A percentile compares a stretch with the other conserved stretches of the same genome.
These are phyloP conservation scores for Steinernema khuongi DNA, from an alignment of 1,140 invertebrate genomes.

Conservation along the genomic window DNA sequence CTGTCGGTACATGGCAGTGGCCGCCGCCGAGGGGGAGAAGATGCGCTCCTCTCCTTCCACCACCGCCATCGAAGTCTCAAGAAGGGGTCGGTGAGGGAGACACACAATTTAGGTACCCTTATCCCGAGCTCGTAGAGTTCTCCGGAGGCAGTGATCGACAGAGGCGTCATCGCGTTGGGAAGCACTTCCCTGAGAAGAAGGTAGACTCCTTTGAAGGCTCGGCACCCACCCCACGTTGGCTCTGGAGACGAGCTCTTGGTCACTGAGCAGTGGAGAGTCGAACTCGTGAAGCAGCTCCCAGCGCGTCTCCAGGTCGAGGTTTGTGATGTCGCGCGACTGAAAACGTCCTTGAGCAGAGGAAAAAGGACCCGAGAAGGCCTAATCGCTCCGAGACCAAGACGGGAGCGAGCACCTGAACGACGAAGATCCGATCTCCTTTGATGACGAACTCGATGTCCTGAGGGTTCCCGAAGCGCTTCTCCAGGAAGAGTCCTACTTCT, in stretches of 20 bases:
- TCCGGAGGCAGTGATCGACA: not conserved
- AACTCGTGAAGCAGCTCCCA: constrained; percentile 6
- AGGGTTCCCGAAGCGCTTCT: constrained; percentile 66
- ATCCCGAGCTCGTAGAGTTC: not conserved
- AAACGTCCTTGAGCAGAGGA: not conserved
- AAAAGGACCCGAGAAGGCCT: not conserved
- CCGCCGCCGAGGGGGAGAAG: not conserved
- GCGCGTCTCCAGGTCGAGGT: not conserved
- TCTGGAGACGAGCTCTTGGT: not conserved
- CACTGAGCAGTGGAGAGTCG: not conserved
- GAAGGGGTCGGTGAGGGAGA: not conserved
- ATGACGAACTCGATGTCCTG: constrained; percentile 71
- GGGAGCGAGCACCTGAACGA: constrained; percentile 11
- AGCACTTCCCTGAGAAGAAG: not conserved
- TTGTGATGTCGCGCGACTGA: not conserved
- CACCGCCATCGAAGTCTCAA: not conserved
- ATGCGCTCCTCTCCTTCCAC: not conserved
- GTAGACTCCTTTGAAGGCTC: not conserved
- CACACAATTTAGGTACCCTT: not conserved
- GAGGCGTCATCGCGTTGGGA: not conserved
- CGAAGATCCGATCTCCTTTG: not conserved
- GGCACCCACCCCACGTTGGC: not conserved
- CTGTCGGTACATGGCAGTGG: not conserved
- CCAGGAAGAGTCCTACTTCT: constrained; percentile 64
- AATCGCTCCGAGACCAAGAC: too few relatives aligned